These are phyloP conservation scores for Sinocyclocheilus anophthalmus DNA, from an alignment of 2,113 vertebrate species.

Conservation along the genomic window DNA sequence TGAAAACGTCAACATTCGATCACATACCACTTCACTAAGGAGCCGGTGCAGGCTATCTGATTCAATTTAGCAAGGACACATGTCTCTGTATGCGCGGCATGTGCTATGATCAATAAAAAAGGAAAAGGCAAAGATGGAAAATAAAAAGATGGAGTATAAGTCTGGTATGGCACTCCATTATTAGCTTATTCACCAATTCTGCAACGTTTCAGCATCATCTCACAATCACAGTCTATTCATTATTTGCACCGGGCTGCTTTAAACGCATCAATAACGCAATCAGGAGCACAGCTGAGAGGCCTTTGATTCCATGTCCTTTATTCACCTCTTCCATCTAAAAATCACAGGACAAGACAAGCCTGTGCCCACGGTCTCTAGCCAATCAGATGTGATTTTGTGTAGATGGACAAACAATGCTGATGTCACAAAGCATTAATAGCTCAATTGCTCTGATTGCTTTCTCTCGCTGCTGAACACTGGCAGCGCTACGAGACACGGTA, in stretches of 20 bases:
- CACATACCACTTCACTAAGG: slow-evolving; percentile 9
- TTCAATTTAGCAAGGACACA: slow-evolving; percentile 62
- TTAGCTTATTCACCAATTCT: slow-evolving; percentile 3
- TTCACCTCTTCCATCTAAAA: slow-evolving; percentile 22
- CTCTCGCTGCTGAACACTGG: not conserved
- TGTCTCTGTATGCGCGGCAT: slow-evolving; percentile 42
- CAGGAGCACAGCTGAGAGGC: slow-evolving; percentile 16
- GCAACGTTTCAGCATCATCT: not conserved
- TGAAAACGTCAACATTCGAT: slow-evolving; percentile 25
- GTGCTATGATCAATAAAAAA: slow-evolving; percentile 44
- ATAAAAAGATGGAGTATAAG: slow-evolving; percentile 38
- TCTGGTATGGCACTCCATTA: slow-evolving; percentile 5
- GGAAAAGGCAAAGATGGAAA: slow-evolving; percentile 34
- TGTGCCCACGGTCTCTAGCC: slow-evolving; percentile 12
- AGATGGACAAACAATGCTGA: slow-evolving; percentile 28
- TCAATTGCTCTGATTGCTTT: slow-evolving; percentile 26
- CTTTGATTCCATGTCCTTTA: slow-evolving; percentile 18
- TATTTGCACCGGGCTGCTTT: slow-evolving; percentile 42
- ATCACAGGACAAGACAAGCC: slow-evolving; percentile 8
- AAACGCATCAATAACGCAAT: slow-evolving; percentile 50
- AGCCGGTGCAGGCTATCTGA: slow-evolving; percentile 53
- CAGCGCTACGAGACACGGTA: not conserved
- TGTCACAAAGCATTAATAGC: slow-evolving; percentile 31
- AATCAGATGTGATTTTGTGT: slow-evolving; percentile 13
- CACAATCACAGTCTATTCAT: slow-evolving; percentile 56